Evolutionary conservation across 1,140 invertebrate genomes (phyloP), one percentile per base, ranked within the genome.

Genomic region (Lepidurus arcticus): DNA sequence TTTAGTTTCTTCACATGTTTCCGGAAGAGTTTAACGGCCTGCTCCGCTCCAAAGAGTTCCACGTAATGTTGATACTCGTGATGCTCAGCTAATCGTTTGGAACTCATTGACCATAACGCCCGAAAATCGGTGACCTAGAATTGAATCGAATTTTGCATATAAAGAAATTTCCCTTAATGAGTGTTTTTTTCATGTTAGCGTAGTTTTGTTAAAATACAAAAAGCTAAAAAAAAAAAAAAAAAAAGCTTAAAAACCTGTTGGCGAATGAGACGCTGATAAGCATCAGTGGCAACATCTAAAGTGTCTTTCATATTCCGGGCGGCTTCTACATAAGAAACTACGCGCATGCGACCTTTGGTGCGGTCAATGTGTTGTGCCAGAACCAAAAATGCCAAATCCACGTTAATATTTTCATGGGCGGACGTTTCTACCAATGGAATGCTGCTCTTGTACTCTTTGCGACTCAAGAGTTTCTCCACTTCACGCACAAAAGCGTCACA

Each of bases 401-500:
- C 93, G 85, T 99, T 99, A 74, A 99, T 94, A 85, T 97, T 98
- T 83, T 98, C 94, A 83, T 98, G 95, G 9, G 96, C 92, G 13
- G 96, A 98, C 0, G 96, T 97, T 88, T 98, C 97, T 45, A 99
- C 91, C 73, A 98, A 86, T 0, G 93, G 91, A 81, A 98, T 94
- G 80, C 89, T 85, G 79, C 91, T 91, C 84, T 95, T 96, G 83
- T 95, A 97, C 85, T 98, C 96, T 85, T 97, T 97, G 42, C 95
- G 88, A 83, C 91, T 91, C 1, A 96, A 88, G 73, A 98, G 86
- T 83, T 92, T 92, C 83, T 98, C 95, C 0, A 92, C 94, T 85
- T 98, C 96, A 74, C 93, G 90, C 0, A 97, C 89, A 80, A 93
- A 96, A 73, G 91, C 88, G 82, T 96, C 94, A 84, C 92, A 93